Evolutionary conservation across 2,797 vertebrate species (phyloP).

Genomic region (Peromyscus eremicus): DNA sequence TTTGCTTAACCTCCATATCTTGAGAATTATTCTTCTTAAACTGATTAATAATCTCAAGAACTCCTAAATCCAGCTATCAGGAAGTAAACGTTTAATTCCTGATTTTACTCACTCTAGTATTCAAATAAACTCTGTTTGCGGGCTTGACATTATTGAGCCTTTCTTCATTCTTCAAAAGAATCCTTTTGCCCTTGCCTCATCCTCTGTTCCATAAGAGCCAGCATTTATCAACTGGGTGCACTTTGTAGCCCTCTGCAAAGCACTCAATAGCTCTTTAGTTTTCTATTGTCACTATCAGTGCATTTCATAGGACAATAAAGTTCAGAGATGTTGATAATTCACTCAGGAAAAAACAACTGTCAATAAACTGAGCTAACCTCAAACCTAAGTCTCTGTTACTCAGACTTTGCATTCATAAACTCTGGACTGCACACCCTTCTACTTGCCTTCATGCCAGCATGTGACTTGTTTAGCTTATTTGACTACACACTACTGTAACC

Average conservation of each 20-base stretch:
- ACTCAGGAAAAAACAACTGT: neutral
- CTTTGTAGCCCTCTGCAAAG: neutral
- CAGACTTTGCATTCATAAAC: neutral
- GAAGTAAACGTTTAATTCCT: neutral
- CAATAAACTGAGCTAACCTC: neutral
- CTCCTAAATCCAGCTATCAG: neutral
- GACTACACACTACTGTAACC: neutral
- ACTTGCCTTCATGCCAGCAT: fast-evolving
- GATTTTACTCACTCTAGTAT: neutral
- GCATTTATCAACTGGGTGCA: neutral
- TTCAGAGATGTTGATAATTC: slow-evolving; percentile 21
- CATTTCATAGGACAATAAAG: slow-evolving; percentile 16
- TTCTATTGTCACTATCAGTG: neutral
- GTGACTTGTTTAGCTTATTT: neutral
- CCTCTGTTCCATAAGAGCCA: neutral
- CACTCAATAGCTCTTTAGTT: neutral
- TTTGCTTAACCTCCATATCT: neutral
- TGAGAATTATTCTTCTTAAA: slow-evolving; percentile 29
- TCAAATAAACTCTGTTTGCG: neutral
- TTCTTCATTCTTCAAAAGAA: neutral
- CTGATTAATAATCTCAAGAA: neutral
- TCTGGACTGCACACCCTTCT: neutral
- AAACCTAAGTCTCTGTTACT: slow-evolving; percentile 1
- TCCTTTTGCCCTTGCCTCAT: neutral
- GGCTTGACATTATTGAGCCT: neutral